phyloP scores from a whole-genome alignment of 1,140 invertebrate genomes.

The Lethrus apterus region DNA sequence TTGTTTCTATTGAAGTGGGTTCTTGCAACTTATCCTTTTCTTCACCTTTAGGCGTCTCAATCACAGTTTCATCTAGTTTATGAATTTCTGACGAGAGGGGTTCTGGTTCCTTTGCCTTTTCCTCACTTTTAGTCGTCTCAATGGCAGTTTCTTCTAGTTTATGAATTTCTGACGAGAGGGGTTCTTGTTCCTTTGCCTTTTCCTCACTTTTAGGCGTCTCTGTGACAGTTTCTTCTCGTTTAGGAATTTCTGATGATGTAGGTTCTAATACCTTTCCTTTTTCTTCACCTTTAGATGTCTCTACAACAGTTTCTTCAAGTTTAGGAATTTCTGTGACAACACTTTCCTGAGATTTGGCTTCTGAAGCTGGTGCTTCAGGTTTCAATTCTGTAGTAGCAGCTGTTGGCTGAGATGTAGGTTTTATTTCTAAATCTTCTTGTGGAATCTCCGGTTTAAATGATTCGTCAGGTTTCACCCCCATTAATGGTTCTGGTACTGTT shows the following conservation, averaged over 20 bases:
- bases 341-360: conserved; percentile 20
- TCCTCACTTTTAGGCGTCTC: too few relatives aligned
- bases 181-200: neutral
- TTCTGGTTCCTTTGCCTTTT: neutral
- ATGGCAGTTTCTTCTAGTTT: neutral
- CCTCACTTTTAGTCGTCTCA: neutral
- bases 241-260: neutral
- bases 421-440: neutral
- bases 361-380: conserved; percentile 1
- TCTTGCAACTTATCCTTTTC: neutral
- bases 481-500: neutral
- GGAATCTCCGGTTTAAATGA: neutral
- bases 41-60: neutral
- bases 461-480: neutral
- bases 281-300: conserved; percentile 4
- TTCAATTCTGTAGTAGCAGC: conserved; percentile 5
- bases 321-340: conserved; percentile 9
- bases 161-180: neutral
- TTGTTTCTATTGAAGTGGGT: neutral
- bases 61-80: neutral
- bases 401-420: conserved; percentile 5
- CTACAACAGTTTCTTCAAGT: neutral
- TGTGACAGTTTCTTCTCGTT: too few relatives aligned
- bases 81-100: neutral
- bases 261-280: neutral